Evolutionary conservation across 2,113 vertebrate species (phyloP), one percentile per base, ranked within the genome.

Genomic region (Crypturellus undulatus): DNA sequence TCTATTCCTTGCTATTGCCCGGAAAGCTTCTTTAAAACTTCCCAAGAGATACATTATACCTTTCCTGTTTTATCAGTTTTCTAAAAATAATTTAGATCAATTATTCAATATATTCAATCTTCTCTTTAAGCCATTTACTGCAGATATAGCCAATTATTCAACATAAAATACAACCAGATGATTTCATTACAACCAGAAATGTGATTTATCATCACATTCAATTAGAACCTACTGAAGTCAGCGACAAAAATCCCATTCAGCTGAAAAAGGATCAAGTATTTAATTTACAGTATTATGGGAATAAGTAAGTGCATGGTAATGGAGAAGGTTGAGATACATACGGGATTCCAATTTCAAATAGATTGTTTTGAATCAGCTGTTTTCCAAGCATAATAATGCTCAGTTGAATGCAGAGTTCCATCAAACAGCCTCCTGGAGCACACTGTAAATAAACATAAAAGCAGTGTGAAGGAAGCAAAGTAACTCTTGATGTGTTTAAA

Each of bases 341-440:
- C 99, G 99, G 99, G 96, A 99, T 98, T 96, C 99, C 99, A 62
- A 99, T 98, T 97, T 99, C 99, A 94, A 99, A 99, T 64, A 99
- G 97, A 92, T 99, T 99, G 94, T 99, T 99, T 95, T 99, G 99
- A 79, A 99, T 99, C 90, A 99, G 96, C 95, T 99, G 99, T 93
- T 99, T 99, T 68, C 99, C 99, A 60, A 99, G 97, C 99, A 99
- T 99, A 93, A 99, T 99, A 98, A 99, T 99, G 97, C 99, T 99
- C 64, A 99, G 98, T 96, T 99, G 99, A 94, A 99, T 98, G 92
- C 99, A 99, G 62, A 99, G 98, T 95, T 99, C 99, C 93, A 99
- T 99, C 91, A 99, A 98, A 97, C 99, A 99, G 93, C 99, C 99
- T 64, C 99, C 99, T 5, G 99, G 99, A 82, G 99, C 99, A 91